Base-by-base conservation (phyloP, 2,113 vertebrate genomes). In the Scophthalmus maximus region DNA sequence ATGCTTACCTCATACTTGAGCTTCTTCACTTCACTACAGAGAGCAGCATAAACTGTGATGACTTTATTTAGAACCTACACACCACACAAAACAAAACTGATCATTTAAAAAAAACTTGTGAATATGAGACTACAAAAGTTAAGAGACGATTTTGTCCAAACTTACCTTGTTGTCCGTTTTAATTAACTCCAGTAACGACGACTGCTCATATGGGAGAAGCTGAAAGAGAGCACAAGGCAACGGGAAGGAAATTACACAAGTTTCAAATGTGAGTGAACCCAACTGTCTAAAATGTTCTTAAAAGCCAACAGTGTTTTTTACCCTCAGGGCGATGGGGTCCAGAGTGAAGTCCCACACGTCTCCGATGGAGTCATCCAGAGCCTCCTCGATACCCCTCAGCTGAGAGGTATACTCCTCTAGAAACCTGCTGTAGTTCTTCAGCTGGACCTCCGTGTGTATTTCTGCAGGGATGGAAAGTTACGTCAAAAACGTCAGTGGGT, bases 311-410 rank as follows among this genome's bases (percentile, higher is more conserved):
- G 6, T 18, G 18, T n/a, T 27, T n/a, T 27, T 73, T 63, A 98
- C 98, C 94, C 97, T 96, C 73, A 99, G 92, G 52, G 95, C 93
- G 66, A 99, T 96, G 22, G 98, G 98, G 88, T 99, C 97, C 81
- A 99, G 93, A 83, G 94, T 98, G 88, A 99, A 98, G 90, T 99
- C 98, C 98, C 98, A 99, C 53, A 98, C 97, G 84, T 99, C 97
- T 86, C 98, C 98, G 22, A 97, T 87, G 25, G 96, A 95, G 65
- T 98, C 97, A 86, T 99, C 98, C 86, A 99, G 82, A 6, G 98
- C 98, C 52, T 98, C 96, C 76, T 98, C 97, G 70, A 96, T 97
- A 64, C 97, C 97, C 87, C 93, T 96, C 65, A 99, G 91, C 26
- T 99, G 98, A 76, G 95, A 95, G 0, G 96, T 95, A 80, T 99